phyloP scores from a whole-genome alignment of 2,888 invertebrate species.

The Cerceris ruficornis region DNA sequence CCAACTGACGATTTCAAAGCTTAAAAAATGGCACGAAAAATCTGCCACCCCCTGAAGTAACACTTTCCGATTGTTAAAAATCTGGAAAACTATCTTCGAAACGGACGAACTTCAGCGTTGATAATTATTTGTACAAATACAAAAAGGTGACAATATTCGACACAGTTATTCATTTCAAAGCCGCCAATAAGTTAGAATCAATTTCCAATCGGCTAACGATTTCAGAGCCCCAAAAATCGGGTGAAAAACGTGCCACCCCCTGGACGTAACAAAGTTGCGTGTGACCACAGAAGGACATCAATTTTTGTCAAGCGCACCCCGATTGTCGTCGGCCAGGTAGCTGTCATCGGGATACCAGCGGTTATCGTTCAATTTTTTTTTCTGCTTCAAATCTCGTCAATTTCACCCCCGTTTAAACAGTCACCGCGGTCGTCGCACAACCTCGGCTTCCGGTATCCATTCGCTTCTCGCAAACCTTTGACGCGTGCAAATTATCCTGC shows the following conservation, averaged over 20 bases:
- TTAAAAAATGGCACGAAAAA: no score
- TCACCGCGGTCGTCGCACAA: not conserved
- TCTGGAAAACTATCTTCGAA: no score
- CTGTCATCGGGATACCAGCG: constrained; percentile 35
- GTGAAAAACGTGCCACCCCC: not conserved
- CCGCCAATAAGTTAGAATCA: no score
- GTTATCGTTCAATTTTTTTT: constrained; percentile 38
- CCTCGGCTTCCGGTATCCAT: not conserved
- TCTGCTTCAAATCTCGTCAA: not conserved
- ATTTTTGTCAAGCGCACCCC: constrained; percentile 21
- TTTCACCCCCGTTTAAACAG: not conserved
- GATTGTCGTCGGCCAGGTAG: constrained; percentile 34
- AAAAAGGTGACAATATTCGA: no score
- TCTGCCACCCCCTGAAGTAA: no score
- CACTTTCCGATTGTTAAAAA: no score
- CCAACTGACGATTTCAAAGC: no score
- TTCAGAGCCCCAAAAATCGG: constrained; percentile 4
- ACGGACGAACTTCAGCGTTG: no score
- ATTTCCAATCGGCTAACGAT: no score
- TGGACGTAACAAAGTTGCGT: constrained; percentile 1
- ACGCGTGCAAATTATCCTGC: no score
- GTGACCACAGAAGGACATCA: constrained; percentile 10
- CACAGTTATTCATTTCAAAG: no score
- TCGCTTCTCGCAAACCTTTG: not conserved
- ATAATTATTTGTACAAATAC: no score